phyloP scores from a whole-genome alignment of 1,140 invertebrate genomes.

The Lordiphosa mommai region DNA sequence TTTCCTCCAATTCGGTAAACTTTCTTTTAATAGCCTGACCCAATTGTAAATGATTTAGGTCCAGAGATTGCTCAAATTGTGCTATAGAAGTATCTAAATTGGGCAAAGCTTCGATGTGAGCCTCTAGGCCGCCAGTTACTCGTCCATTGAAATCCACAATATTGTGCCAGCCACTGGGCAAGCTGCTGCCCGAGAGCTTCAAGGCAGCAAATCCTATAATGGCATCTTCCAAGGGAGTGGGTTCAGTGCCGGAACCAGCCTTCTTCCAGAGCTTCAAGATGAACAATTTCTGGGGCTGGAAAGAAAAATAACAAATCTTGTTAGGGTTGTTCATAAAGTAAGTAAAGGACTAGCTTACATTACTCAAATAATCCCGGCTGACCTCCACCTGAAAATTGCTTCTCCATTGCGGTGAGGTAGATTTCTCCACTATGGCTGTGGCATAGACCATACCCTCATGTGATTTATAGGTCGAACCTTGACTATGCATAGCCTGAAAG shows the following conservation, averaged over 20 bases:
- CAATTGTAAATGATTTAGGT: conserved; percentile 63
- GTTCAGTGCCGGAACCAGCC: conserved; percentile 56
- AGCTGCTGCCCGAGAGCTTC: conserved; percentile 81
- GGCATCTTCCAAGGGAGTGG: conserved; percentile 81
- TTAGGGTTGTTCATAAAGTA: too few species aligned
- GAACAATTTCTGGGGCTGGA: conserved; percentile 81
- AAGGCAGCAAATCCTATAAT: conserved; percentile 83
- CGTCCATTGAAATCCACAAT: conserved; percentile 83
- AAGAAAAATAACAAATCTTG: background rate
- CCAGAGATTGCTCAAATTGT: conserved; percentile 58
- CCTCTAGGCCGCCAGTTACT: conserved; percentile 83
- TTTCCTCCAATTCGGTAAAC: conserved; percentile 83
- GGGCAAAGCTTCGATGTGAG: conserved; percentile 60
- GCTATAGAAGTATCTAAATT: conserved; percentile 56
- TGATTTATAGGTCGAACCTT: conserved; percentile 61
- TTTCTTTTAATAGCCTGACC: conserved; percentile 82
- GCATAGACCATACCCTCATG: conserved; percentile 78
- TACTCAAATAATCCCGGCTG: conserved; percentile 81
- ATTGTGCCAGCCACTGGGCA: conserved; percentile 83
- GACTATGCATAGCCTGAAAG: conserved; percentile 80
- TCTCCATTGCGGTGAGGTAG: conserved; percentile 82
- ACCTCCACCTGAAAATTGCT: conserved; percentile 81
- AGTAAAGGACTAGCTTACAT: too few species aligned
- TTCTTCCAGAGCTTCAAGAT: conserved; percentile 84
- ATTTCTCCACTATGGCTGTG: conserved; percentile 81